Evolutionary conservation across 2,797 vertebrate genomes (phyloP).

Genomic region (Neomorphus geoffroyi): DNA sequence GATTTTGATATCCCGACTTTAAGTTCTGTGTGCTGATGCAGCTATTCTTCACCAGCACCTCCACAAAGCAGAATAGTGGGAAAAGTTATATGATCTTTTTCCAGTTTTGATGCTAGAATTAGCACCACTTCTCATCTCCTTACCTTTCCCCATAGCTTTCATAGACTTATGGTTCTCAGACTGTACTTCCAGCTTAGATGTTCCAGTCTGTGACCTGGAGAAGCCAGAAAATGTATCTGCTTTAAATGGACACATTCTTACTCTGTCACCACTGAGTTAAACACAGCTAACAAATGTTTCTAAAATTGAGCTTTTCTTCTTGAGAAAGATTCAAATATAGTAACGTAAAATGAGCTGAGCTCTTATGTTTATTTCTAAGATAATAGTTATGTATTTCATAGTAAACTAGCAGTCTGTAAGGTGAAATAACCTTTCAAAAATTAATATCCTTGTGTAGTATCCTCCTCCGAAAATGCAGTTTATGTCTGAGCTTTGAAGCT

Average conservation of each 20-base stretch:
- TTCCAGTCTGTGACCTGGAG: not conserved
- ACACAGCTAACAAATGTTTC: not conserved
- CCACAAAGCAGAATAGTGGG: not conserved
- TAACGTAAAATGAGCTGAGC: not conserved
- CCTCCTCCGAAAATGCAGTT: not conserved
- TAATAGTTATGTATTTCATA: not conserved
- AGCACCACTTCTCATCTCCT: not conserved
- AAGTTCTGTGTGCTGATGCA: not conserved
- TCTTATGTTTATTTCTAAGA: not conserved
- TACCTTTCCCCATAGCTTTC: not conserved
- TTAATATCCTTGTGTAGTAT: not conserved
- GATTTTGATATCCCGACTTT: not conserved
- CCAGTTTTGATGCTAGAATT: not conserved
- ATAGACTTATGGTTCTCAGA: not conserved
- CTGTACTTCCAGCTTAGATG: not conserved
- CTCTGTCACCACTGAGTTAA: not conserved
- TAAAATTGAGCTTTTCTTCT: not conserved
- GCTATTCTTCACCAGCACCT: not conserved
- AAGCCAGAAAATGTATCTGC: not conserved
- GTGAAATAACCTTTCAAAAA: not conserved
- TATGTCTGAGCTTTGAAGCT: not conserved
- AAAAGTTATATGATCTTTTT: not conserved
- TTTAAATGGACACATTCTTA: not conserved
- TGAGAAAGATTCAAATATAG: not conserved
- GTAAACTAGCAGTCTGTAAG: not conserved